Percentiles rank a stretch among this genome's conserved stretches.
These are phyloP conservation scores for Melanotus villosus DNA, from an alignment of 2,888 invertebrate genomes.

Conservation along the genomic window DNA sequence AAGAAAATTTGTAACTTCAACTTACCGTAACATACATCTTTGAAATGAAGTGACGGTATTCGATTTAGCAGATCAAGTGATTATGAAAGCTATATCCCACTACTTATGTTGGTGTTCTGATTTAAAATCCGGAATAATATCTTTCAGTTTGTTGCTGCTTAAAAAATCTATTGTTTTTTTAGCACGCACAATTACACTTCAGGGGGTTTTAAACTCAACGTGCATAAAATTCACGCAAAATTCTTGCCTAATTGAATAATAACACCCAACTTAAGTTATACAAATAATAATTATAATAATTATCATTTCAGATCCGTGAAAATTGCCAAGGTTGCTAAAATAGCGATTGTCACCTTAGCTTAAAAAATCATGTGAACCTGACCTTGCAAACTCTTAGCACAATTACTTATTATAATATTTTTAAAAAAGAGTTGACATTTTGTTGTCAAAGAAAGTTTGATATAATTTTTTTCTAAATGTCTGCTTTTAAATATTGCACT, in stretches of 20 bases:
- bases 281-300: too few relatives aligned
- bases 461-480: too few relatives aligned
- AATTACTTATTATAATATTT: too few relatives aligned
- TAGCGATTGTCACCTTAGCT: not conserved
- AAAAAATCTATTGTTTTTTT: not conserved
- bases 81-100: slow-evolving; percentile 29
- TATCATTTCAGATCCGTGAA: too few relatives aligned
- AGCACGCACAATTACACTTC: not conserved
- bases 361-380: not conserved
- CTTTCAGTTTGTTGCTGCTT: not conserved
- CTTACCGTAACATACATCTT: slow-evolving; percentile 22
- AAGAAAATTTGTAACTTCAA: not conserved
- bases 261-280: too few relatives aligned
- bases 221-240: too few relatives aligned
- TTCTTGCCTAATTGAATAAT: too few relatives aligned
- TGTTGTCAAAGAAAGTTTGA: too few relatives aligned
- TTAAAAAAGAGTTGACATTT: too few relatives aligned
- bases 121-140: slow-evolving; percentile 6
- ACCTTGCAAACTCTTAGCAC: not conserved
- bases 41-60: slow-evolving; percentile 6
- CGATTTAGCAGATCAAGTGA: slow-evolving; percentile 17
- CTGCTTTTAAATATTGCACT: too few relatives aligned
- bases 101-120: slow-evolving; percentile 11
- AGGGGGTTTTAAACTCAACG: not conserved
- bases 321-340: not conserved